phyloP scores from a whole-genome alignment of 2,888 invertebrate species.

The Pharmacophagus antenor region DNA sequence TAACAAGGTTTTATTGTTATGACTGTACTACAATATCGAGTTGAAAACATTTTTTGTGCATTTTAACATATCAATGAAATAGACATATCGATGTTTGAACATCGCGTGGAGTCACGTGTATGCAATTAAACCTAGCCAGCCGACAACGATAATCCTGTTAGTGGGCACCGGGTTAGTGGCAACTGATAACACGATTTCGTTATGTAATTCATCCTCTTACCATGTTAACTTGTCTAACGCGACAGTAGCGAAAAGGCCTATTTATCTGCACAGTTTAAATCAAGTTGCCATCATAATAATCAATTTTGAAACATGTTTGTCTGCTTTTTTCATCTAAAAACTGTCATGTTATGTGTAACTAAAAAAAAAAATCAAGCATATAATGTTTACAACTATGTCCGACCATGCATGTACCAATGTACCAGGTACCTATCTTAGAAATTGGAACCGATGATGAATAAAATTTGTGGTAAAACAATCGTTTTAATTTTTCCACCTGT shows the following conservation, averaged over 20 bases:
- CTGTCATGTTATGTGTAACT: too few species aligned
- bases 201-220: constrained; percentile 1
- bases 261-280: neutral
- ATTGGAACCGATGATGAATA: too few species aligned
- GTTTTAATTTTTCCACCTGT: too few species aligned
- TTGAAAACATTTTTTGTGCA: neutral
- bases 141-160: constrained; percentile 16
- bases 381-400: too few species aligned
- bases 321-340: too few species aligned
- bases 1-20: neutral
- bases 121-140: constrained; percentile 13
- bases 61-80: neutral
- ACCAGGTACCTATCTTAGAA: too few species aligned
- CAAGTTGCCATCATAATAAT: neutral
- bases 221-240: neutral
- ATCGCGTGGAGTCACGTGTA: constrained; percentile 11
- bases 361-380: neutral
- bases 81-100: neutral
- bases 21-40: neutral
- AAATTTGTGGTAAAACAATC: too few species aligned
- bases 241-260: neutral
- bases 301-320: neutral
- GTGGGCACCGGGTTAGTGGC: constrained; percentile 14
- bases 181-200: constrained; percentile 14
- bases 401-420: too few species aligned